Conservation (phyloP, 2,113 vertebrate species). For the Chaenogobius annularis region DNA sequence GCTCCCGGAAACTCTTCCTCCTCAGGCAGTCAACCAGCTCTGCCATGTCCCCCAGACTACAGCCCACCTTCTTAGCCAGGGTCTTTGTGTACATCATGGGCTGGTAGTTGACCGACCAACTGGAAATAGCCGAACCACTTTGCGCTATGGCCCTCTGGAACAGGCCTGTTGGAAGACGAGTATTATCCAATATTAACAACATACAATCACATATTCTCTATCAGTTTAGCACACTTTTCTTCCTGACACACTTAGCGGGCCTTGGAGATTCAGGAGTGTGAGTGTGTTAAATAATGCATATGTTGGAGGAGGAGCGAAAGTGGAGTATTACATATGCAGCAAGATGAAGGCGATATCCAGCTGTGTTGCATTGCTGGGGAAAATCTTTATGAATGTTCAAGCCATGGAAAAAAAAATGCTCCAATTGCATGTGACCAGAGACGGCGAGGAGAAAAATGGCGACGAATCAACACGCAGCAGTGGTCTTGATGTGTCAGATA, state of each 20-base stretch:
- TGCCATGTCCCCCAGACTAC: slow-evolving; percentile 83
- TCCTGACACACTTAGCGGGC: slow-evolving; percentile 52
- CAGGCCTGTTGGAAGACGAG: slow-evolving; percentile 74
- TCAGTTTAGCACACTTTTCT: background rate
- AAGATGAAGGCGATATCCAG: slow-evolving; percentile 33
- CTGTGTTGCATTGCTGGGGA: slow-evolving; percentile 28
- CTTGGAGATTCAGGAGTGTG: slow-evolving; percentile 49
- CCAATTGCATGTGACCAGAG: slow-evolving; percentile 28
- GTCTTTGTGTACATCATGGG: slow-evolving; percentile 89
- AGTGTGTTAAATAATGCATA: slow-evolving; percentile 67
- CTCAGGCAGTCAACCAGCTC: slow-evolving; percentile 89
- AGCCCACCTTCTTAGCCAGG: slow-evolving; percentile 91
- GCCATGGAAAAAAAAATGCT: slow-evolving; percentile 45
- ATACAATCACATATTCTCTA: slow-evolving; percentile 18
- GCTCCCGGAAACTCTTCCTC: slow-evolving; percentile 86
- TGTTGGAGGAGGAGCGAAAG: slow-evolving; percentile 48
- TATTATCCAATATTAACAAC: slow-evolving; percentile 13
- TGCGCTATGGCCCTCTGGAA: slow-evolving; percentile 96
- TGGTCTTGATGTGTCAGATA: slow-evolving; percentile 23
- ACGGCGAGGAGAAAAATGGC: slow-evolving; percentile 32
- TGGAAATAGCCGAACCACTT: slow-evolving; percentile 94
- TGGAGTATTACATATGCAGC: slow-evolving; percentile 39
- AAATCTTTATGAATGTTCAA: slow-evolving; percentile 49
- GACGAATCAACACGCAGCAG: slow-evolving; percentile 20
- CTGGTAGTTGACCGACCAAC: slow-evolving; percentile 95